Evolutionary conservation across 2,797 vertebrate species (phyloP).

Genomic region (Craterocephalus amniculus): DNA sequence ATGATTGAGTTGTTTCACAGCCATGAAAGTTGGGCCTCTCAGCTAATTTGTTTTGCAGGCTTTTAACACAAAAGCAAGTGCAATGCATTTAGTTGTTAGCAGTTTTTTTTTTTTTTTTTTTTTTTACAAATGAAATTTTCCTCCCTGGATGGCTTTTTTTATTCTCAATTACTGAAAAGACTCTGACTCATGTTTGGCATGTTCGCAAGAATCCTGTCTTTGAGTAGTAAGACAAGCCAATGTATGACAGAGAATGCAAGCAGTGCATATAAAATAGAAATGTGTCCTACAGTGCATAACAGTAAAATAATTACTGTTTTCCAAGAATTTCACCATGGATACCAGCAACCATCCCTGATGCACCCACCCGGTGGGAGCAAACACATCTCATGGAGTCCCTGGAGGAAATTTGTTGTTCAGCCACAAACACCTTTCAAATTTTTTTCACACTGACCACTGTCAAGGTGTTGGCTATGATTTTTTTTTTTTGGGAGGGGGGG

Average conservation of each 20-base stretch:
- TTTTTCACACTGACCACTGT: conserved; percentile 5
- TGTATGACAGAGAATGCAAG: not conserved
- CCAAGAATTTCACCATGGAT: not conserved
- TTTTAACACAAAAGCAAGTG: not conserved
- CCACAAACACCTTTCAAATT: conserved; percentile 22
- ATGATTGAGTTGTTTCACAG: conserved; percentile 28
- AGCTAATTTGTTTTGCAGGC: conserved; percentile 10
- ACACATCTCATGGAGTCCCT: conserved; percentile 2
- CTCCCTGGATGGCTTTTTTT: not conserved
- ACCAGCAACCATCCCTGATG: conserved; percentile 1
- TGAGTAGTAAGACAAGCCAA: not conserved
- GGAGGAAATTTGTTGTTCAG: conserved; percentile 1
- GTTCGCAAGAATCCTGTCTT: not conserved
- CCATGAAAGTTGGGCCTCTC: not conserved
- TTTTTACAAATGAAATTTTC: not conserved
- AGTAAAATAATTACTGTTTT: too few relatives aligned
- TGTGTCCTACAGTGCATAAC: too few relatives aligned
- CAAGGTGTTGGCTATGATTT: conserved; percentile 9
- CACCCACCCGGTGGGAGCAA: not conserved
- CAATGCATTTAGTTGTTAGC: not conserved
- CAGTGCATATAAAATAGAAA: not conserved
- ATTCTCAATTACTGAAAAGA: not conserved
- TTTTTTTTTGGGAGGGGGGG: fast-evolving
- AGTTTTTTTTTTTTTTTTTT: not conserved
- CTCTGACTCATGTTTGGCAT: not conserved